Base-by-base conservation (phyloP, 2,113 vertebrate species). In the Blennius ocellaris region DNA sequence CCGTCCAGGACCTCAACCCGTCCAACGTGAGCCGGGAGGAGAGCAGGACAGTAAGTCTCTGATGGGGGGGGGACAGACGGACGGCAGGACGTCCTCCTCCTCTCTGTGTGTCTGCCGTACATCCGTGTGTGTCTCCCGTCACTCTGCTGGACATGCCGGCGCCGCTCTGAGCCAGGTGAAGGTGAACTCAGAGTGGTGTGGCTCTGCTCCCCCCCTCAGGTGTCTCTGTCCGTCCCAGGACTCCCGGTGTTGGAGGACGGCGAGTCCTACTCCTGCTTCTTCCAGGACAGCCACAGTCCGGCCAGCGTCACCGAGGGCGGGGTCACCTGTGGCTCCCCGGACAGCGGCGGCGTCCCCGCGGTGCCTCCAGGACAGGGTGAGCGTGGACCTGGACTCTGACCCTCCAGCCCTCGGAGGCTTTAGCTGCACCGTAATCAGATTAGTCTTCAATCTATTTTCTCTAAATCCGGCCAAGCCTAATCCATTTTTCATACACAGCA, bases 11-110 rank as follows among this genome's bases (percentile, higher is more conserved):
- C 1, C 61, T 98, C 64, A 95, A 81, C 83, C 97, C 97, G n/a
- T 94, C 94, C 80, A 98, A 96, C 73, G 92, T 98, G 92, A 99
- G 96, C 94, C 92, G 94, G 69, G 94, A 95, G 68, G 96, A 97
- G 87, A 95, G 92, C 91, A 94, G 89, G 89, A 96, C 84, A 82
- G 97, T 98, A 80, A 74, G 80, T 43, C 6, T 2, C 21, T 30
- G 21, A 30, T 4, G 21, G 2, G 21, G 21, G 21, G 21, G 4
- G 21, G 21, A 30, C 21, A 30, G 21, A 30, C 21, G 21, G 21
- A 30, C 21, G 4, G 21, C 21, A 30, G 21, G 21, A 30, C 21
- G 21, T 30, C 21, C 4, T 30, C 21, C 4, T 30, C 4, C 21
- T 30, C 4, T 30, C 21, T 30, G 4, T 2, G 2, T 30, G 21